Percentiles rank a stretch among this genome's conserved stretches.
Conservation (phyloP, 2,888 invertebrate genomes). For the Agelastica alni region DNA sequence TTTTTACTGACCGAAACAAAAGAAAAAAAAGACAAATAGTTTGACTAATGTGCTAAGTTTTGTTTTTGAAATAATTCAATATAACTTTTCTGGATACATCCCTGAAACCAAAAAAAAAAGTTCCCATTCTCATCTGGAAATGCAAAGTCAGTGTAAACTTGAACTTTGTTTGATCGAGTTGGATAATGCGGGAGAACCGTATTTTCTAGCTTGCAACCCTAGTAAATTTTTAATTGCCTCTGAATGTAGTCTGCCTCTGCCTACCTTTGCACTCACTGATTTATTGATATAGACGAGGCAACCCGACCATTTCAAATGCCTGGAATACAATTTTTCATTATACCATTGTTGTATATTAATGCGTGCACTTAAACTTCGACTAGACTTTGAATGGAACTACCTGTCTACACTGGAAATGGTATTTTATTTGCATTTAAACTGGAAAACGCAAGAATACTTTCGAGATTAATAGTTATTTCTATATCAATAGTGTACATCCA, state of each 20-base stretch:
- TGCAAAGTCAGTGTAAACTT: slow-evolving; percentile 41
- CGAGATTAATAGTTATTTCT: too few relatives aligned
- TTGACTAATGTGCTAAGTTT: too few relatives aligned
- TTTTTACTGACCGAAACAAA: too few relatives aligned
- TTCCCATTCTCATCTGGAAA: slow-evolving; percentile 26
- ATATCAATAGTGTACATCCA: too few relatives aligned
- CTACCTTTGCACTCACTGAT: slow-evolving; percentile 32
- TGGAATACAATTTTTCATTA: neutral
- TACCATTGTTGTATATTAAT: too few relatives aligned
- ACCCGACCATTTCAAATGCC: neutral
- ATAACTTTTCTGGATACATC: neutral
- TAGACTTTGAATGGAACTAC: too few relatives aligned
- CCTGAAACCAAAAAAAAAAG: slow-evolving; percentile 19
- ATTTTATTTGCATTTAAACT: too few relatives aligned
- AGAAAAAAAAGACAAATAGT: too few relatives aligned
- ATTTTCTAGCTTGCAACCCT: slow-evolving; percentile 30
- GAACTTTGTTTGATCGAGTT: slow-evolving; percentile 35
- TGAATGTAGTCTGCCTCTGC: slow-evolving; percentile 35
- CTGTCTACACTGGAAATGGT: too few relatives aligned
- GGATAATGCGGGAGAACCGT: slow-evolving; percentile 20
- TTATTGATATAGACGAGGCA: slow-evolving; percentile 25
- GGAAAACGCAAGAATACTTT: too few relatives aligned
- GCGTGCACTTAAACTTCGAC: too few relatives aligned
- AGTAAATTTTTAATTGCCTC: slow-evolving; percentile 44
- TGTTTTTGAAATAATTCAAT: too few relatives aligned